Percentiles rank a stretch among this genome's conserved stretches.
phyloP scores from a whole-genome alignment of 2,888 invertebrate genomes.

The Odontocerum albicorne region DNA sequence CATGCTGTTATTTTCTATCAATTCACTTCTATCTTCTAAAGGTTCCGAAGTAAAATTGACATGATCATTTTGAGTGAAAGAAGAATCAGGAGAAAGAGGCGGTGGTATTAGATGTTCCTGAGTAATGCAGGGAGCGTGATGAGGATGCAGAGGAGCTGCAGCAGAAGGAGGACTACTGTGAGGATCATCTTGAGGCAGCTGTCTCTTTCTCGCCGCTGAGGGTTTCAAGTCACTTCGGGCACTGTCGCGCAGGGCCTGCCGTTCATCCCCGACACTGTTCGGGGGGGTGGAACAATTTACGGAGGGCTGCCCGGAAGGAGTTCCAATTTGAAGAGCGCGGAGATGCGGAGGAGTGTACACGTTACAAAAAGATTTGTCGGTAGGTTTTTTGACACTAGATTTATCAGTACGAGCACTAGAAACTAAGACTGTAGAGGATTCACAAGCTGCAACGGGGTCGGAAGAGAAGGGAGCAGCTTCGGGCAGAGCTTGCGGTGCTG shows the following conservation, averaged over 20 bases:
- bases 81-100: conserved; percentile 29
- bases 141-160: conserved; percentile 32
- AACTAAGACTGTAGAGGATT: not conserved
- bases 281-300: no score
- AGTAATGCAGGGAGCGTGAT: conserved; percentile 32
- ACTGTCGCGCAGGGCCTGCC: not conserved
- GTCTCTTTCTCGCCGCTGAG: not conserved
- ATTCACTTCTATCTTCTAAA: not conserved
- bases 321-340: not conserved
- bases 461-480: not conserved
- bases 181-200: conserved; percentile 27
- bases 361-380: conserved; percentile 50
- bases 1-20: not conserved
- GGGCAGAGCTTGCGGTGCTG: not conserved
- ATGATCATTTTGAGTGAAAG: conserved; percentile 42
- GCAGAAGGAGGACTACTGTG: conserved; percentile 29
- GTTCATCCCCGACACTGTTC: not conserved
- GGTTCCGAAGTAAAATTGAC: not conserved
- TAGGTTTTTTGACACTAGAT: conserved; percentile 1
- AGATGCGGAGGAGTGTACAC: conserved; percentile 56
- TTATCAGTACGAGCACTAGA: conserved; percentile 42
- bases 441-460: not conserved
- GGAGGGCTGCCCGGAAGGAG: not conserved
- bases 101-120: conserved; percentile 34
- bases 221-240: conserved; percentile 8